Evolutionary conservation across 1,140 invertebrate genomes (phyloP).

Genomic region (Mercenaria mercenaria): DNA sequence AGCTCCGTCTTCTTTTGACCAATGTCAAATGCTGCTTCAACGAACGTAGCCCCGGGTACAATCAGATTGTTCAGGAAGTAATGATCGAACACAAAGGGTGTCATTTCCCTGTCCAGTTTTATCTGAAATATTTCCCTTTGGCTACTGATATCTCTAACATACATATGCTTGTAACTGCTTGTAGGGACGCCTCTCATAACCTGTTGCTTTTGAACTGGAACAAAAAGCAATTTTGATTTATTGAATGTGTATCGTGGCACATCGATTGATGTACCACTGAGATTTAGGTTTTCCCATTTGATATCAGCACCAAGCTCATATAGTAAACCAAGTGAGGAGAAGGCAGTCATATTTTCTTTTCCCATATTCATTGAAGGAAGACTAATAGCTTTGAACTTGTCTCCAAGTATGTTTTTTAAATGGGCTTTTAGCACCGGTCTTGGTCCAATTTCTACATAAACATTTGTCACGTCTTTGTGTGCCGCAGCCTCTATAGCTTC

Average conservation of each 20-base stretch:
- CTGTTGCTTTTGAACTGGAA: slow-evolving; percentile 27
- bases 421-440: slow-evolving; percentile 12
- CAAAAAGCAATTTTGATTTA: background rate
- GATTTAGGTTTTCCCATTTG: background rate
- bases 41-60: slow-evolving; percentile 67
- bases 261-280: too few relatives aligned
- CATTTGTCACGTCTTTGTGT: background rate
- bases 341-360: slow-evolving; percentile 37
- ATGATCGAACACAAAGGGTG: slow-evolving; percentile 69
- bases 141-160: slow-evolving; percentile 10
- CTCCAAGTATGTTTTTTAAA: slow-evolving; percentile 68
- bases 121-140: slow-evolving; percentile 7
- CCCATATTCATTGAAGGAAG: slow-evolving; percentile 73
- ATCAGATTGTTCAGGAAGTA: slow-evolving; percentile 43
- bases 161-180: slow-evolving; percentile 14
- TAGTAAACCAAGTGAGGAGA: slow-evolving; percentile 10
- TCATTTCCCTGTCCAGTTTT: background rate
- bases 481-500: background rate
- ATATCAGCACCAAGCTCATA: slow-evolving; percentile 55
- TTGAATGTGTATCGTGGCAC: slow-evolving; percentile 51
- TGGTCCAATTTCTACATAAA: slow-evolving; percentile 45
- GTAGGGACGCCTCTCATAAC: slow-evolving; percentile 17
- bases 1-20: background rate
- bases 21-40: slow-evolving; percentile 58
- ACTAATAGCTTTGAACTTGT: slow-evolving; percentile 60